These are phyloP conservation scores for Amphiprion clarkii DNA, from an alignment of 2,797 vertebrate species.

Conservation along the genomic window DNA sequence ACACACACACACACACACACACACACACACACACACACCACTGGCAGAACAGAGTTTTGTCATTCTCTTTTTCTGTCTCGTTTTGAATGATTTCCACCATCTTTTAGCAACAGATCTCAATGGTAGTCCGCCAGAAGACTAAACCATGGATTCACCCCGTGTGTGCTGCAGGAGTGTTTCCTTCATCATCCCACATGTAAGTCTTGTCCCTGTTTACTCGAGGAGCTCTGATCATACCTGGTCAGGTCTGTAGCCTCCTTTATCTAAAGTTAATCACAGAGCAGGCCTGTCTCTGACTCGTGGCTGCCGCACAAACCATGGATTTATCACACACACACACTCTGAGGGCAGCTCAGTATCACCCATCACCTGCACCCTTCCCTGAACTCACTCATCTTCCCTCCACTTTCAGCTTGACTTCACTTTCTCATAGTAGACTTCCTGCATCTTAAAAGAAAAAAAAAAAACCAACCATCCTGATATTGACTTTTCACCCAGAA, in stretches of 20 bases:
- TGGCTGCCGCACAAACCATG: conserved; percentile 57
- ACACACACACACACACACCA: conserved; percentile 27
- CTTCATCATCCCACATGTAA: conserved; percentile 25
- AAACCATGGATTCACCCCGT: conserved; percentile 14
- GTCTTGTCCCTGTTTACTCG: conserved; percentile 42
- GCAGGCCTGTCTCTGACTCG: conserved; percentile 41
- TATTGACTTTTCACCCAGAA: conserved; percentile 55
- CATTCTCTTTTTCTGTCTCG: conserved; percentile 45
- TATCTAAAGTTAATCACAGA: conserved; percentile 69
- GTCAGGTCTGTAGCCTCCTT: conserved; percentile 46
- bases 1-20: conserved; percentile 12
- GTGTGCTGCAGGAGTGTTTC: background rate
- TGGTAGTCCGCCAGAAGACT: background rate
- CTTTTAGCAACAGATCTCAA: conserved; percentile 18
- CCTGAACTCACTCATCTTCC: conserved; percentile 33
- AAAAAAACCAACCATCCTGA: conserved; percentile 46
- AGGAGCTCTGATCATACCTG: conserved; percentile 49
- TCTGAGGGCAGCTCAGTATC: conserved; percentile 43
- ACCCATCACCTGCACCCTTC: background rate
- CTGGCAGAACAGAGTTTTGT: conserved; percentile 40
- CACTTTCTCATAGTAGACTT: conserved; percentile 16
- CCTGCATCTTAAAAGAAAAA: conserved; percentile 25
- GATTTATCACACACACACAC: conserved; percentile 67
- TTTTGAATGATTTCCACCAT: conserved; percentile 15
- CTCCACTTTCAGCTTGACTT: conserved; percentile 54